phyloP scores from a whole-genome alignment of 2,113 vertebrate genomes.

The Stictonetta naevosa region DNA sequence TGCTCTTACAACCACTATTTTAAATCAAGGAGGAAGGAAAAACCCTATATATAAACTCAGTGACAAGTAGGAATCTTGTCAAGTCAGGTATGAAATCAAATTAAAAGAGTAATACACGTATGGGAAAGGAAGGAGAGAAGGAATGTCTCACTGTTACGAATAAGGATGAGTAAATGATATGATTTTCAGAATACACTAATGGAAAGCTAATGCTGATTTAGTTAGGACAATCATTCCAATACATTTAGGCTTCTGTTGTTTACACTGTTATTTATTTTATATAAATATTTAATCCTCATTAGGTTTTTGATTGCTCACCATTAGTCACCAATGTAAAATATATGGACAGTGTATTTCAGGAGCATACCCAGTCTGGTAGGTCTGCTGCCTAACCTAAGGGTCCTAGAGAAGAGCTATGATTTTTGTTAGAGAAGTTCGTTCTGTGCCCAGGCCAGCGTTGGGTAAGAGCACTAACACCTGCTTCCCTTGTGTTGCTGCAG shows the following conservation, averaged over 20 bases:
- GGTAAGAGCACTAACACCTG: neutral
- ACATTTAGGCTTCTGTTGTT: neutral
- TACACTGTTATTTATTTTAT: neutral
- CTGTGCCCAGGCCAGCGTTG: neutral
- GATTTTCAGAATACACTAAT: neutral
- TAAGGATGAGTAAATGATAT: neutral
- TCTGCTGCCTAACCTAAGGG: neutral
- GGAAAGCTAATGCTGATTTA: neutral
- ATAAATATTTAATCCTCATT: neutral
- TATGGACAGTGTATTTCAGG: neutral
- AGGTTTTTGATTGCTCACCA: neutral
- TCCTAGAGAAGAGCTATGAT: neutral
- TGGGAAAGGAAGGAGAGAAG: neutral
- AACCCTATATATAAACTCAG: neutral
- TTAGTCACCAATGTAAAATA: neutral
- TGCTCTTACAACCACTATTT: neutral
- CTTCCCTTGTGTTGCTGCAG: neutral
- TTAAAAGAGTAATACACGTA: neutral
- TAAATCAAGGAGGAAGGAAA: slow-evolving; percentile 19
- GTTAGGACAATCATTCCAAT: neutral
- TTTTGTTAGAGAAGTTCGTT: neutral
- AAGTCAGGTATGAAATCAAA: neutral
- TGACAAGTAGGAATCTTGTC: neutral
- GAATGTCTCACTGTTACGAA: neutral
- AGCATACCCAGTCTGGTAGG: neutral